phyloP scores from a whole-genome alignment of 1,140 invertebrate species.

The Magallana ariakensis region DNA sequence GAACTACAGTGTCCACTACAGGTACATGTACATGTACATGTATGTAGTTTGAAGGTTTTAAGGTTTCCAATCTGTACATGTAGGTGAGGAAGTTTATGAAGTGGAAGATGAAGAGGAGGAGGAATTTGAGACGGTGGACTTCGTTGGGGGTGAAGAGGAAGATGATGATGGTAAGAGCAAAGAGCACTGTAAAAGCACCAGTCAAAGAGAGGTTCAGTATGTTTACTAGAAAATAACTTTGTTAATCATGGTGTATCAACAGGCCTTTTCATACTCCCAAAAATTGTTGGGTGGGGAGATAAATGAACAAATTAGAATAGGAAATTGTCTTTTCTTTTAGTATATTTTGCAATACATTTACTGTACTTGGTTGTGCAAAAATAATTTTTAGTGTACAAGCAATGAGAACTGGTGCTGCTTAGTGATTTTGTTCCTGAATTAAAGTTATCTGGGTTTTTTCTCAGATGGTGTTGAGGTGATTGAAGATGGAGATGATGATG shows the following conservation, averaged over 20 bases:
- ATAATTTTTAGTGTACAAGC: too few species aligned
- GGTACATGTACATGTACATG: too few species aligned
- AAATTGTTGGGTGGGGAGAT: too few species aligned
- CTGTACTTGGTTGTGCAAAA: background rate
- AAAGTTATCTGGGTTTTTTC: background rate
- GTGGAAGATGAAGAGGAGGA: constrained; percentile 75
- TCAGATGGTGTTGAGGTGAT: constrained; percentile 13
- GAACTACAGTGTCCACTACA: too few species aligned
- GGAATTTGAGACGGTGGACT: constrained; percentile 58
- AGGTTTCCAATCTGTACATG: constrained; percentile 39
- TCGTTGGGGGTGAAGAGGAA: constrained; percentile 69
- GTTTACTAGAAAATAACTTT: too few species aligned
- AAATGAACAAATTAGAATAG: too few species aligned
- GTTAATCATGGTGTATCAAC: too few species aligned
- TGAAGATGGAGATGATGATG: constrained; percentile 21
- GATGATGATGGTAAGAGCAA: constrained; percentile 48
- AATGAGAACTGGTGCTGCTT: too few species aligned
- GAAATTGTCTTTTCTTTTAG: background rate
- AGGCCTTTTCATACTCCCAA: too few species aligned
- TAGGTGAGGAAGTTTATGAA: constrained; percentile 70
- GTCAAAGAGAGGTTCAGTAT: too few species aligned
- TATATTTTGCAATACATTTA: background rate
- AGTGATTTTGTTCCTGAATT: too few species aligned
- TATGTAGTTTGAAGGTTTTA: too few species aligned
- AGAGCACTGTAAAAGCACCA: background rate